Evolutionary conservation across 2,888 invertebrate species (phyloP).

Genomic region (Steinernema scapterisci): DNA sequence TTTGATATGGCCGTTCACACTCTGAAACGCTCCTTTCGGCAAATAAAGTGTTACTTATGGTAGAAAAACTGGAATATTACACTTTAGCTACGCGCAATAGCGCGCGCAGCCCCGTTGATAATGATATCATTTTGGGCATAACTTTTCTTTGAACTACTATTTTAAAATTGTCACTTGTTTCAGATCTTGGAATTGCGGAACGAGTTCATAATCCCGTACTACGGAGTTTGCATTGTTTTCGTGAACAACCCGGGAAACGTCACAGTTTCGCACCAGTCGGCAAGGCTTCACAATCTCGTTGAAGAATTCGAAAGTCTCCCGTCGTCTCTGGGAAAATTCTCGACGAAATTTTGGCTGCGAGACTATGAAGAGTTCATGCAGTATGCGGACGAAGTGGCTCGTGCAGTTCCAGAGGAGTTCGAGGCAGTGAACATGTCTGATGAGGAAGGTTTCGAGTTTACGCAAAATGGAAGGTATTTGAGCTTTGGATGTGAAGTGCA

Average conservation of each 20-base stretch:
- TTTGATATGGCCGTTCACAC: too few relatives aligned
- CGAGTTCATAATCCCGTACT: conserved; percentile 62
- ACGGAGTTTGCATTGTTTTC: conserved; percentile 60
- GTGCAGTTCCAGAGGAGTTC: conserved; percentile 46
- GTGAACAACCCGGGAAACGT: conserved; percentile 64
- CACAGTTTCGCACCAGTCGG: conserved; percentile 41
- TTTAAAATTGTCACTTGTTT: too few relatives aligned
- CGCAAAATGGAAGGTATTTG: conserved; percentile 44
- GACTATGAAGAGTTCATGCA: conserved; percentile 60
- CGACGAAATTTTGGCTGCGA: conserved; percentile 63
- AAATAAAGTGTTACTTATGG: too few relatives aligned
- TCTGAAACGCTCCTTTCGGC: too few relatives aligned
- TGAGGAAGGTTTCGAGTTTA: conserved; percentile 26
- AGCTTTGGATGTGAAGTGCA: neutral
- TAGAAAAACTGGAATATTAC: too few relatives aligned
- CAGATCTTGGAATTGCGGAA: conserved; percentile 59
- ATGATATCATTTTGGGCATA: too few relatives aligned
- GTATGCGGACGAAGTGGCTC: conserved; percentile 45
- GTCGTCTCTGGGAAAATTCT: conserved; percentile 56
- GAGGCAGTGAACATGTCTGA: conserved; percentile 43
- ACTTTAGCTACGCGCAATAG: too few relatives aligned
- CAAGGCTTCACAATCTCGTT: conserved; percentile 42
- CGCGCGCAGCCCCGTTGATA: too few relatives aligned
- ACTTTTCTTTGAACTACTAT: too few relatives aligned
- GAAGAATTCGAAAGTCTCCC: conserved; percentile 58